Percentiles rank a stretch among this genome's conserved stretches.
phyloP scores from a whole-genome alignment of 30 jellyfish, hydroid and myxozoan species.

The Cassiopea andromeda region DNA sequence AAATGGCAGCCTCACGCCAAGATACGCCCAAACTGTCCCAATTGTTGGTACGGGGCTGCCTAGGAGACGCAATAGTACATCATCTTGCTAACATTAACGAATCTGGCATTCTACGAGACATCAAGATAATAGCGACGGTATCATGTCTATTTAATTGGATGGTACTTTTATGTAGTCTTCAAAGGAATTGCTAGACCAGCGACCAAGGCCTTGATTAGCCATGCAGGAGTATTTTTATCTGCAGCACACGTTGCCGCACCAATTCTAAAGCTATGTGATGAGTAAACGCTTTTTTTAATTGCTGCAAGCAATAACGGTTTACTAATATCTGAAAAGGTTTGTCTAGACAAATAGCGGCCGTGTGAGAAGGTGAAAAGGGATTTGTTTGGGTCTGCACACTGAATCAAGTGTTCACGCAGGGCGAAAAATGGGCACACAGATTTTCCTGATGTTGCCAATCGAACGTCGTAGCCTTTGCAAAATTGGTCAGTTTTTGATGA shows the following conservation, averaged over 20 bases:
- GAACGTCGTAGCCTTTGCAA: not conserved
- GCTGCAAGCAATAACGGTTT: not conserved
- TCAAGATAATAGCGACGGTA: not conserved
- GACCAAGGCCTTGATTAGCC: not conserved
- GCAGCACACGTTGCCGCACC: not conserved
- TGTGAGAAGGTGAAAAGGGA: not conserved
- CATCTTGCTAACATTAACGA: no score
- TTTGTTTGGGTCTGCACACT: not conserved
- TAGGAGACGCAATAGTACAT: no score
- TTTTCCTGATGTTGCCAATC: not conserved
- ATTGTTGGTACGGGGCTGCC: no score
- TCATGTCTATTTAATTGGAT: not conserved
- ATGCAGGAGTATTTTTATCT: not conserved
- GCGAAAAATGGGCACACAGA: not conserved
- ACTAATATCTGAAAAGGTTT: not conserved
- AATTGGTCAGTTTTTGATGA: constrained; percentile 6
- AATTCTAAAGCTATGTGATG: no score
- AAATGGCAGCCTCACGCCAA: no score
- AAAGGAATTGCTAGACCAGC: not conserved
- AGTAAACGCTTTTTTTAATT: not conserved
- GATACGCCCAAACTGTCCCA: no score
- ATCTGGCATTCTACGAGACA: no score
- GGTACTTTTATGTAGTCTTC: not conserved
- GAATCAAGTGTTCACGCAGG: not conserved
- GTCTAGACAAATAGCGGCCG: not conserved